A percentile compares a stretch with the other conserved stretches of the same genome.
These are phyloP conservation scores for Isaurus tuberculatus DNA, from an alignment of 92 coral and sea anemone species.

Conservation along the genomic window DNA sequence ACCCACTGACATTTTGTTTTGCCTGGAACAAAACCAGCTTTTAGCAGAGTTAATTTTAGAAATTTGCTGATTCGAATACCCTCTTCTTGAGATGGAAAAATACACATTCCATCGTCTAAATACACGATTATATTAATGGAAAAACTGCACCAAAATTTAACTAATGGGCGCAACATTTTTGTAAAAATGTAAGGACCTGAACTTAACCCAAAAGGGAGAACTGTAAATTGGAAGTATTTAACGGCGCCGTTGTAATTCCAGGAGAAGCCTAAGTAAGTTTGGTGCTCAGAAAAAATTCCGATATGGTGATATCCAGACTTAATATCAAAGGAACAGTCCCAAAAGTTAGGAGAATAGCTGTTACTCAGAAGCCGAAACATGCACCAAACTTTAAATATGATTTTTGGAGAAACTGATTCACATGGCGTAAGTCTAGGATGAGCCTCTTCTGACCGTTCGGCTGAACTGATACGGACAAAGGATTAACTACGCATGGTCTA, in stretches of 20 bases:
- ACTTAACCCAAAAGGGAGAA: slow-evolving; percentile 49
- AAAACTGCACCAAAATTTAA: slow-evolving; percentile 48
- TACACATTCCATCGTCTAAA: neutral
- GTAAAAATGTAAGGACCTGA: slow-evolving; percentile 62
- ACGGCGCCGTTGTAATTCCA: slow-evolving; percentile 42
- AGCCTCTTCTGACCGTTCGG: neutral
- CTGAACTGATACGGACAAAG: slow-evolving; percentile 6
- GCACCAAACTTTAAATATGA: neutral
- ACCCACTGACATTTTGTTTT: slow-evolving; percentile 10
- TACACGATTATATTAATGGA: slow-evolving; percentile 48
- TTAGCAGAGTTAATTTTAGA: neutral
- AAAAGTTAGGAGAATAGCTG: neutral
- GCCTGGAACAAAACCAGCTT: neutral
- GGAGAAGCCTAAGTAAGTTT: slow-evolving; percentile 52
- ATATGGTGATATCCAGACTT: slow-evolving; percentile 63
- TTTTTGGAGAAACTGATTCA: neutral
- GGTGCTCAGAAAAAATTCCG: slow-evolving; percentile 65
- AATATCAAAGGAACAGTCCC: slow-evolving; percentile 32
- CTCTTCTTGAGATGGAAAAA: slow-evolving; percentile 7
- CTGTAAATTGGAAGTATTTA: slow-evolving; percentile 44
- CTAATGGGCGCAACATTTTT: slow-evolving; percentile 51
- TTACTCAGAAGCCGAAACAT: neutral
- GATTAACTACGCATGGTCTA: neutral
- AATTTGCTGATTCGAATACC: slow-evolving; percentile 4
- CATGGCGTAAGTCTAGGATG: slow-evolving; percentile 1